Evolutionary conservation across 2,113 vertebrate genomes (phyloP).

Genomic region (Hemicordylus capensis): DNA sequence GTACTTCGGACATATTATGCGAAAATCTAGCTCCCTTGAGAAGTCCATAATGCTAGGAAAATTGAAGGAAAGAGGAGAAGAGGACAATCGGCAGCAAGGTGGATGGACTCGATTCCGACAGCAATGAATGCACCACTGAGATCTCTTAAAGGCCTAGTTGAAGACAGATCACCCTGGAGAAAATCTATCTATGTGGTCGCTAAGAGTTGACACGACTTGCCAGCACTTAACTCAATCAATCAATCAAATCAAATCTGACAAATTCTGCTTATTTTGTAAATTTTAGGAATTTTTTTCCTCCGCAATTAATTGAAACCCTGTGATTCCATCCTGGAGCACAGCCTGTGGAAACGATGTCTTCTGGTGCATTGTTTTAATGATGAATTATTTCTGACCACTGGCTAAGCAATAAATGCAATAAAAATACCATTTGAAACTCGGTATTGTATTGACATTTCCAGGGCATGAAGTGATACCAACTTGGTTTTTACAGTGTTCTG

Average conservation of each 20-base stretch:
- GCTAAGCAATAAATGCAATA: slow-evolving; percentile 42
- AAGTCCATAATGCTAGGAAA: no score
- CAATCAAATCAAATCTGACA: no score
- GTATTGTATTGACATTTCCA: slow-evolving; percentile 53
- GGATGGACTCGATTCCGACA: no score
- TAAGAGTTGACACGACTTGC: no score
- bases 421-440: slow-evolving; percentile 33
- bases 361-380: neutral
- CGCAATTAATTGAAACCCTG: neutral
- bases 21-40: no score
- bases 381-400: slow-evolving; percentile 26
- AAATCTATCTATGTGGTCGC: no score
- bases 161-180: no score
- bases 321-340: neutral
- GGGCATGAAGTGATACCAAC: slow-evolving; percentile 30
- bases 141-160: no score
- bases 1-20: no score
- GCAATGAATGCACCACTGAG: no score
- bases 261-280: neutral
- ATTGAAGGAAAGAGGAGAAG: no score
- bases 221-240: neutral
- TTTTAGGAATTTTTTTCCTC: neutral
- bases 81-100: no score
- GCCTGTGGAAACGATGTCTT: neutral
- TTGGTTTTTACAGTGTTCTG: neutral